Evolutionary conservation across 2,797 vertebrate species (phyloP).

Genomic region (Arctocebus calabarensis): DNA sequence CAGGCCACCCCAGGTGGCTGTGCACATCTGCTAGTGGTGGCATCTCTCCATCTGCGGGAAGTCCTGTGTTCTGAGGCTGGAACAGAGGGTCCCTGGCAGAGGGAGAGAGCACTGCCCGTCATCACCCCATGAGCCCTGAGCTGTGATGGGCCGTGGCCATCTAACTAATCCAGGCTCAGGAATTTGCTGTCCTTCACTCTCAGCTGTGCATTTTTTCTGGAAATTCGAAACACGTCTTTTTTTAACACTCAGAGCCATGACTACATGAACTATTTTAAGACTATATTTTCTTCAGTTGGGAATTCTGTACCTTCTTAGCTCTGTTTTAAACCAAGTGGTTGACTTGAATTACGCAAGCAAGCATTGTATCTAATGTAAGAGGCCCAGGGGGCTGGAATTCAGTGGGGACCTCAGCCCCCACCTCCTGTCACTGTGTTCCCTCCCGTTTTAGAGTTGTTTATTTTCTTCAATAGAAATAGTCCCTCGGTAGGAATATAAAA

Average conservation of each 20-base stretch:
- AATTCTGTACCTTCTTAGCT: neutral
- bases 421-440: neutral
- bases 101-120: accelerated
- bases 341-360: conserved; percentile 6
- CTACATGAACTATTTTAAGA: neutral
- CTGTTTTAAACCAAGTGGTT: neutral
- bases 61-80: neutral
- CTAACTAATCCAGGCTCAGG: neutral
- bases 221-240: neutral
- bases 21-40: neutral
- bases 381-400: neutral
- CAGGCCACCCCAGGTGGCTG: neutral
- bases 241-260: neutral
- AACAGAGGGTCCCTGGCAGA: neutral
- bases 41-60: neutral
- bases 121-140: neutral
- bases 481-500: neutral
- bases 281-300: neutral
- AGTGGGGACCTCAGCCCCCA: neutral
- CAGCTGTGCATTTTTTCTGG: neutral
- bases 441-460: neutral
- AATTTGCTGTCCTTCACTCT: neutral
- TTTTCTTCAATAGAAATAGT: neutral
- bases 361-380: neutral
- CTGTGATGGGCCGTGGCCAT: accelerated